phyloP scores from a whole-genome alignment of 1,140 invertebrate genomes.

The Druon quercuslanigerum region DNA sequence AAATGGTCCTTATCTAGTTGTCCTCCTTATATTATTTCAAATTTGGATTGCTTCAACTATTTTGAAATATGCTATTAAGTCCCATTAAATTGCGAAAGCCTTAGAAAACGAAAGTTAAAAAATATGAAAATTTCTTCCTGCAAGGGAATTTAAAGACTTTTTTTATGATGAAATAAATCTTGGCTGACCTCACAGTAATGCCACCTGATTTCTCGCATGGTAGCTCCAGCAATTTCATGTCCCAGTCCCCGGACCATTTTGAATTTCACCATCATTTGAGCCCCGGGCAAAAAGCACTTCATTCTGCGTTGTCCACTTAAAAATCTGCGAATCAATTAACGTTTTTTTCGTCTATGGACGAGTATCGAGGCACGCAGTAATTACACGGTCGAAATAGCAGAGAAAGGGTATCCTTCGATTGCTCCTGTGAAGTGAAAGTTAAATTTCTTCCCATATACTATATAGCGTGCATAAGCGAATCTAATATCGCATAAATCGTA shows the following conservation, averaged over 20 bases:
- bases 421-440: slow-evolving; percentile 21
- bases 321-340: neutral
- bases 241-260: neutral
- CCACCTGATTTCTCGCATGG: slow-evolving; percentile 4
- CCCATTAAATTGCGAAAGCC: no score
- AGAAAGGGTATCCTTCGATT: neutral
- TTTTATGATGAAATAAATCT: no score
- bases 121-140: no score
- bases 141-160: no score
- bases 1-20: no score
- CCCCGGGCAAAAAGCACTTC: neutral
- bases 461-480: neutral
- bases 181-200: neutral
- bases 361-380: slow-evolving; percentile 11
- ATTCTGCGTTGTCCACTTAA: neutral
- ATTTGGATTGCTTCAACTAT: no score
- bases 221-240: neutral
- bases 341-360: slow-evolving; percentile 10
- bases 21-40: no score
- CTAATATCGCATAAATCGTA: slow-evolving; percentile 24
- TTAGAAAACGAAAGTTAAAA: no score
- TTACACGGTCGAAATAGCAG: slow-evolving; percentile 1
- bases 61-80: no score
- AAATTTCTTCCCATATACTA: slow-evolving; percentile 11
- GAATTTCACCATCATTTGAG: slow-evolving; percentile 3